Base-by-base conservation (phyloP, 2,888 invertebrate species). In the Morinoia aosen region DNA sequence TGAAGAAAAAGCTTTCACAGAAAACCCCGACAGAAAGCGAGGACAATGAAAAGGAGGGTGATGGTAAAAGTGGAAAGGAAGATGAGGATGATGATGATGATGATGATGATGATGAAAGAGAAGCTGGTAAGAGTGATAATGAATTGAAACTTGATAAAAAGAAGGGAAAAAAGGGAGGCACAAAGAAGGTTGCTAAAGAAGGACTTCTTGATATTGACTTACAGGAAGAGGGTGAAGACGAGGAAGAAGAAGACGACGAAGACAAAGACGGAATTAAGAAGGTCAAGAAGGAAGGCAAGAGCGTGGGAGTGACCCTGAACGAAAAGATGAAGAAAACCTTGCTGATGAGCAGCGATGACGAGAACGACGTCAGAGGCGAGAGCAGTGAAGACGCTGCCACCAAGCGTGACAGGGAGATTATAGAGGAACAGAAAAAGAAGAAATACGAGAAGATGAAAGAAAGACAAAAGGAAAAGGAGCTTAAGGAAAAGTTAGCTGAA, bases 401-500 rank as follows among this genome's bases (percentile, higher is more conserved):
- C 39, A 88, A 95, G 58, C 58, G 58, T 19, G 91, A 95, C 76
- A 88, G 95, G 19, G 95, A 95, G 33, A 16, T 95, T 3, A 57
- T 95, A 12, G 95, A 95, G 57, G 96, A 96, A 95, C 94, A 88
- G 95, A 96, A 95, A 95, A 96, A 91, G 90, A 96, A 95, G 95
- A 96, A 95, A 95, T 96, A 96, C 91, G 96, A 96, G 96, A 97
- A 95, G 95, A 96, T 95, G 91, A 96, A 95, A 76, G 95, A 93
- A 88, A 95, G 94, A n/a, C 61, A 95, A 94, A 95, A 96, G 56
- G 95, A 91, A 61, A 88, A 91, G 14, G 61, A 94, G 12, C 97
- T 97, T 96, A 95, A 96, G 96, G 91, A 97, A 97, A 96, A 97
- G 58, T 96, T 97, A 95, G 97, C 97, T 61, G 93, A 96, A 0